phyloP scores from a whole-genome alignment of 2,113 vertebrate genomes.

The Lichenostomus cassidix region DNA sequence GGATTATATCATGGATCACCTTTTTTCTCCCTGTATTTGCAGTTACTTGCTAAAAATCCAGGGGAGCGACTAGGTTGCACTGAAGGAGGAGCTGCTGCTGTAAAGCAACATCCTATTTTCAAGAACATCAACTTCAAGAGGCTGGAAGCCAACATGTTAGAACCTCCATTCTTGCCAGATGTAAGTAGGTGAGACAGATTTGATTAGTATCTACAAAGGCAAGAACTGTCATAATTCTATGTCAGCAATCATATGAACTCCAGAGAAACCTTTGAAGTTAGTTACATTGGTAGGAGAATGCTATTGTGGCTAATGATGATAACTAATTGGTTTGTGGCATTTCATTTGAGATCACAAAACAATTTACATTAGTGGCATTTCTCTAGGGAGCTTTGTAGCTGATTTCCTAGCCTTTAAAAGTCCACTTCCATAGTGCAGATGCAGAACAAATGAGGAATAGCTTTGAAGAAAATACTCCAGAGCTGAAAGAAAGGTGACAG shows the following conservation, averaged over 20 bases:
- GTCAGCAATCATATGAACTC: background rate
- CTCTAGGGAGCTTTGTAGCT: background rate
- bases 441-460: background rate
- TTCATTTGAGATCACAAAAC: background rate
- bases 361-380: background rate
- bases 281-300: background rate
- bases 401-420: background rate
- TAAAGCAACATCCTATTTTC: constrained; percentile 89
- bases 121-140: constrained; percentile 89
- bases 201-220: constrained; percentile 56
- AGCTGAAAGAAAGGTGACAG: background rate
- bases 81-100: constrained; percentile 78
- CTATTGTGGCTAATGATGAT: background rate
- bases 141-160: constrained; percentile 88
- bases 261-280: background rate
- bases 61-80: constrained; percentile 83
- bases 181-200: constrained; percentile 78
- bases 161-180: constrained; percentile 89
- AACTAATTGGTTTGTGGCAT: background rate
- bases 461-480: background rate
- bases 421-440: background rate
- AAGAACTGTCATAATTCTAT: background rate
- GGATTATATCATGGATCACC: background rate
- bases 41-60: constrained; percentile 89
- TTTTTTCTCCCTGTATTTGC: background rate